Evolutionary conservation across 2,888 invertebrate species (phyloP).

Genomic region (Pandemis heparana): DNA sequence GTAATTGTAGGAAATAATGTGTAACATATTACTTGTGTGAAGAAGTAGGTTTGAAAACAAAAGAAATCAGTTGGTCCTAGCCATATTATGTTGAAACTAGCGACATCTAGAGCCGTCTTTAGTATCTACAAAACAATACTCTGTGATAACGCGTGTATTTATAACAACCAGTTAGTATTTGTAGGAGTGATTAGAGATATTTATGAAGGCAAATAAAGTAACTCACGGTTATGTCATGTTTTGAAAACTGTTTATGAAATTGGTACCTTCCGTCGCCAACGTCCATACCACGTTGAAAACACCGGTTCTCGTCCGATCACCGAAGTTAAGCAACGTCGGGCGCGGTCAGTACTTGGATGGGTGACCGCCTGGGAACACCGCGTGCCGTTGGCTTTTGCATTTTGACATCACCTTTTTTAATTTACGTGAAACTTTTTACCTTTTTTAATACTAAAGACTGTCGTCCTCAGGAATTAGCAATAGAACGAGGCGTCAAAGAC

Average conservation of each 20-base stretch:
- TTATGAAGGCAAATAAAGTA: too few species aligned
- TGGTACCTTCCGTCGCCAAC: slow-evolving; percentile 29
- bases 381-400: slow-evolving; percentile 21
- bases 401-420: background rate
- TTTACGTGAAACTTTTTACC: background rate
- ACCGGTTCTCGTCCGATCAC: slow-evolving; percentile 55
- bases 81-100: background rate
- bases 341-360: slow-evolving; percentile 54
- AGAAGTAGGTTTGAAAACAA: background rate
- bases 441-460: too few species aligned
- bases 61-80: background rate
- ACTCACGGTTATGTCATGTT: background rate
- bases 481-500: slow-evolving; percentile 94
- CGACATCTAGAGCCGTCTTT: background rate
- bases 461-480: slow-evolving; percentile 90
- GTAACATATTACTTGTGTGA: background rate
- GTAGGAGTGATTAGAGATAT: background rate
- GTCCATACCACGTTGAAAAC: slow-evolving; percentile 47
- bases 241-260: background rate
- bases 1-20: background rate
- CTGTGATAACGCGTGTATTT: background rate
- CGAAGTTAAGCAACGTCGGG: slow-evolving; percentile 55
- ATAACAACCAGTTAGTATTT: background rate
- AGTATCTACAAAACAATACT: background rate
- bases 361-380: slow-evolving; percentile 54